phyloP scores from a whole-genome alignment of 2,797 vertebrate species.

The Dicrostonyx torquatus region DNA sequence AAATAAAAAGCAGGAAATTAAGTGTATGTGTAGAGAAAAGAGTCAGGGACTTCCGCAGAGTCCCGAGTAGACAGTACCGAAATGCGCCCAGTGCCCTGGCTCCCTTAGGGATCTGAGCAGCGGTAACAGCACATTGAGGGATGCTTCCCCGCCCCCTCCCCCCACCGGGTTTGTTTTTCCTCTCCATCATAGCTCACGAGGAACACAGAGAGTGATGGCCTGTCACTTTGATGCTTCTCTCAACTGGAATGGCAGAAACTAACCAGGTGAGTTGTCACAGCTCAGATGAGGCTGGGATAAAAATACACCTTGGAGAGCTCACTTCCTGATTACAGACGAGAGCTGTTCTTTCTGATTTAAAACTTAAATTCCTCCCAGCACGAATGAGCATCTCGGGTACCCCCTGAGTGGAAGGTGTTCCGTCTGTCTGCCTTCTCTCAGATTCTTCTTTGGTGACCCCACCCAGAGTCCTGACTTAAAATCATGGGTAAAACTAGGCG shows the following conservation, averaged over 20 bases:
- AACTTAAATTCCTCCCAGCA: constrained; percentile 67
- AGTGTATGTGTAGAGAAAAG: neutral
- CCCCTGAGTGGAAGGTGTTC: neutral
- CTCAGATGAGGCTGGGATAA: constrained; percentile 72
- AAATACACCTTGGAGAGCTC: constrained; percentile 77
- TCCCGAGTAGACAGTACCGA: neutral
- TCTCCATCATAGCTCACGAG: neutral
- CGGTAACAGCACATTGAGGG: constrained; percentile 60
- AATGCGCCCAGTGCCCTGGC: neutral
- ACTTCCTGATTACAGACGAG: constrained; percentile 73
- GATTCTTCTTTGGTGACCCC: constrained; percentile 25
- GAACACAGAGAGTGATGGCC: constrained; percentile 55
- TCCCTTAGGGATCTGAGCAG: constrained; percentile 23
- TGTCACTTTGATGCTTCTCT: constrained; percentile 73
- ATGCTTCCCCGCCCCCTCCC: constrained; percentile 40
- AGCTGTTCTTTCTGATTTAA: constrained; percentile 70
- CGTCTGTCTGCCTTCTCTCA: neutral
- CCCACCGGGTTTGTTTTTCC: constrained; percentile 73
- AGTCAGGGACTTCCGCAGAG: constrained; percentile 1
- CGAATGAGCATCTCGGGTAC: neutral
- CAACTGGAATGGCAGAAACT: constrained; percentile 78
- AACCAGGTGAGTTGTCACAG: constrained; percentile 81
- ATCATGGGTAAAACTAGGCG: neutral
- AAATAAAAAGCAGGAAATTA: neutral
- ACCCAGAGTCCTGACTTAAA: constrained; percentile 10